These are phyloP conservation scores for Achlya flavicornis DNA, from an alignment of 2,888 invertebrate genomes.

Conservation along the genomic window DNA sequence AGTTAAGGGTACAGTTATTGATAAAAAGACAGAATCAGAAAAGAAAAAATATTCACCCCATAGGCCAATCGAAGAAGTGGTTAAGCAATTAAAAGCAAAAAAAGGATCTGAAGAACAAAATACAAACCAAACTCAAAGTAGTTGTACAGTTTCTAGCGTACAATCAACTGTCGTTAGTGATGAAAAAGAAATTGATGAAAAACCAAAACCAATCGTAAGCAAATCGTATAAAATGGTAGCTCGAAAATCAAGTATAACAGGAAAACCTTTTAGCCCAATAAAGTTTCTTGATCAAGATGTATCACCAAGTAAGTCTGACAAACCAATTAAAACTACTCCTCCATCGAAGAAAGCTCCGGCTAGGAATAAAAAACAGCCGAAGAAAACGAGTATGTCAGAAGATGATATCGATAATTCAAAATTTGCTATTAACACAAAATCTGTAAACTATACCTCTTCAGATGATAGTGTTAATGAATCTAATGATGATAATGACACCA, in stretches of 20 bases:
- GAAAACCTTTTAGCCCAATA: constrained; percentile 78
- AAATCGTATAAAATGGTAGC: constrained; percentile 83
- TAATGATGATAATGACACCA: constrained; percentile 73
- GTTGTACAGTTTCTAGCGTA: constrained; percentile 38
- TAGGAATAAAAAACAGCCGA: constrained; percentile 61
- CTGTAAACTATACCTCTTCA: constrained; percentile 68
- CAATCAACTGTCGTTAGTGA: constrained; percentile 37
- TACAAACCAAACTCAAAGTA: constrained; percentile 39
- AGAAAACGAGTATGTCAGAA: constrained; percentile 65
- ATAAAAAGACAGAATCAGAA: constrained; percentile 72
- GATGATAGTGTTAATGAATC: constrained; percentile 77
- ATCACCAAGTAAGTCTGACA: constrained; percentile 47
- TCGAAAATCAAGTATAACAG: constrained; percentile 77
- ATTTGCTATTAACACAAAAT: constrained; percentile 69
- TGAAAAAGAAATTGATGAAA: constrained; percentile 57
- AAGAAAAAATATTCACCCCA: constrained; percentile 78
- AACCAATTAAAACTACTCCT: constrained; percentile 38
- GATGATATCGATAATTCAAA: constrained; percentile 74
- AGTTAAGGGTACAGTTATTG: constrained; percentile 78
- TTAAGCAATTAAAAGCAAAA: constrained; percentile 74
- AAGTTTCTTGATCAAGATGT: constrained; percentile 70
- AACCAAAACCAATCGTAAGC: constrained; percentile 73
- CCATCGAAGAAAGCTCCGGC: constrained; percentile 47
- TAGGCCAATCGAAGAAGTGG: constrained; percentile 78
- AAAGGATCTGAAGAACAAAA: constrained; percentile 69